Base-by-base conservation (phyloP, 2,888 invertebrate species). In the Andrena haemorrhoa region DNA sequence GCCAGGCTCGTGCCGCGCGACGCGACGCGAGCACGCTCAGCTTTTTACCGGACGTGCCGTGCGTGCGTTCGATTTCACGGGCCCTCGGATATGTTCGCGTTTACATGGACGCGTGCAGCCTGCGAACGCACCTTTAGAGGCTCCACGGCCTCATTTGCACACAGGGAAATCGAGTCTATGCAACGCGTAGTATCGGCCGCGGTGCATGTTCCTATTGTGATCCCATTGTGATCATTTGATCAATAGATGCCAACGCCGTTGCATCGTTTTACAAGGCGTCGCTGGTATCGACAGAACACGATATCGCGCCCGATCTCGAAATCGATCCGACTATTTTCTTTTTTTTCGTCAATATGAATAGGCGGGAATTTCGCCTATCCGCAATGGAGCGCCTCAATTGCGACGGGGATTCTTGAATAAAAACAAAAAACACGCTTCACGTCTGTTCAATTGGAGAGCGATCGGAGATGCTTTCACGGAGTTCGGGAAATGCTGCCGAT, bases 181-280 rank as follows among this genome's bases (percentile, higher is more conserved):
- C 68, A 69, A 61, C 78, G 65, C 70, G 63, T 69, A 69, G 81
- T 69, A 73, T 82, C 76, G 69, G 63, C 23, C 63, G 61, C 26
- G 60, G 74, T 60, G 23, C 65, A 51, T 69, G 69, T 78, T 75
- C 84, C 72, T 66, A 78, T 84, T 83, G 80, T 80, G 80, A 83
- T 83, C 68, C 80, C 65, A 84, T 84, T 80, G 80, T 84, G 84
- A 85, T 85, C 81, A 81, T 75, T 81, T 71, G 82, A 83, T 85
- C 84, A 85, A 83, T 85, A 70, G 84, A 77, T 60, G 78, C 66
- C 71, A 77, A 47, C 64, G 53, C 49, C 64, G 58, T 41, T 53
- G 84, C 77, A 70, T 83, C 81, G 81, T 84, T 84, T 84, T 79
- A 79, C 82, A 69, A 61, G 79, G 79, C 75, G 64, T 53, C 73